phyloP scores from a whole-genome alignment of 2,797 vertebrate species.

The Pipistrellus pygmaeus region DNA sequence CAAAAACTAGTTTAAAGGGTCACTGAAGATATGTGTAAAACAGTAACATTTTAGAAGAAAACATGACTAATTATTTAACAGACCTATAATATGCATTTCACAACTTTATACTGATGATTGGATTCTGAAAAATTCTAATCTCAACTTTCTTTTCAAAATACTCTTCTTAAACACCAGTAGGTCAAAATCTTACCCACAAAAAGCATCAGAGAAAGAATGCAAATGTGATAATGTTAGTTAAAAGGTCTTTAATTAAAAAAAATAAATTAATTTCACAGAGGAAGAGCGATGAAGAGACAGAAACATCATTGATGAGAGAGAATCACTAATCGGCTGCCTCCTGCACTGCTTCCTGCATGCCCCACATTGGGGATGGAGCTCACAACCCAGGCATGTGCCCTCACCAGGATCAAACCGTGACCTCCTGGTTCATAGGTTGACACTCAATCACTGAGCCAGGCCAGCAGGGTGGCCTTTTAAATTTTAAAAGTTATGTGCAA shows the following conservation, averaged over 20 bases:
- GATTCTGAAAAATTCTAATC: background rate
- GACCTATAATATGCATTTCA: background rate
- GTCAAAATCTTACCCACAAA: background rate
- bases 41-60: constrained; percentile 18
- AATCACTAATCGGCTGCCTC: too few relatives aligned
- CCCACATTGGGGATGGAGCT: too few relatives aligned
- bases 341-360: too few relatives aligned
- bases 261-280: too few relatives aligned
- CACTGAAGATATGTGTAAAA: constrained; percentile 14
- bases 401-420: too few relatives aligned
- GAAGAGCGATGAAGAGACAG: too few relatives aligned
- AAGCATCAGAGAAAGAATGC: background rate
- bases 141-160: background rate
- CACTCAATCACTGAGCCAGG: too few relatives aligned
- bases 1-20: constrained; percentile 10
- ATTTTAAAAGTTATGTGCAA: background rate
- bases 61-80: background rate
- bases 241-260: background rate
- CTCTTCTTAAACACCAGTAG: background rate
- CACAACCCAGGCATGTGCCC: too few relatives aligned
- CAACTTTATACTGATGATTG: background rate
- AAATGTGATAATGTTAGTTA: background rate
- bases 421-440: too few relatives aligned
- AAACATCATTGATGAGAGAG: too few relatives aligned
- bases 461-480: background rate